Evolutionary conservation across 2,113 vertebrate genomes (phyloP).

Genomic region (Sinosuthora webbiana): DNA sequence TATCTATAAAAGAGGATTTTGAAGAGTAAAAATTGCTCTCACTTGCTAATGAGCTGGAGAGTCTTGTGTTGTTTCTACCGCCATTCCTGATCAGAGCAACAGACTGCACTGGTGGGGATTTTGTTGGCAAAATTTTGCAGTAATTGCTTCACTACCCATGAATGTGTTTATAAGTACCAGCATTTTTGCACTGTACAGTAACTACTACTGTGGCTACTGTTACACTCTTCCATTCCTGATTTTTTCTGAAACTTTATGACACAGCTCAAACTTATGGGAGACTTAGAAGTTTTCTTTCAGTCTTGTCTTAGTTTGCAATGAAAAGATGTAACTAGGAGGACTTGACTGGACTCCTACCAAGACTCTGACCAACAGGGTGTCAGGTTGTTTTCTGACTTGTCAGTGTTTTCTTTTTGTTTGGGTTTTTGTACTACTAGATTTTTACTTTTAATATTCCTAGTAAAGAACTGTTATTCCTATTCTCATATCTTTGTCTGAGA

Average conservation of each 20-base stretch:
- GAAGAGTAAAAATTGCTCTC: too few relatives aligned
- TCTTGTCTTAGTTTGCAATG: too few relatives aligned
- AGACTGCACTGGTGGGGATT: neutral
- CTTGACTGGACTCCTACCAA: neutral
- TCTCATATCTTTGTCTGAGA: neutral
- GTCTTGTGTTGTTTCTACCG: too few relatives aligned
- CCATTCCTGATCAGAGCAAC: too few relatives aligned
- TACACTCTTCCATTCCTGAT: neutral
- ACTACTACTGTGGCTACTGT: neutral
- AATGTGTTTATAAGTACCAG: neutral
- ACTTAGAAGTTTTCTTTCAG: neutral
- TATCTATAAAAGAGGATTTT: too few relatives aligned
- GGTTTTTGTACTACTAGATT: neutral
- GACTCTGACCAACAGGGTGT: neutral
- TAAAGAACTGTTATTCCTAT: neutral
- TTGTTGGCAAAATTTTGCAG: neutral
- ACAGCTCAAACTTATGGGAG: neutral
- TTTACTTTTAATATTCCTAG: neutral
- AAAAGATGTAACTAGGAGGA: neutral
- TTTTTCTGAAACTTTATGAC: neutral
- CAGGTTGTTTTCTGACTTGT: neutral
- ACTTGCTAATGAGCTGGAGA: too few relatives aligned
- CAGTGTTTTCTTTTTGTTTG: neutral
- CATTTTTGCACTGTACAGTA: neutral
- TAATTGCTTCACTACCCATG: neutral